Base-by-base conservation (phyloP, 2,888 invertebrate genomes). In the Ormyrus nitidulus region DNA sequence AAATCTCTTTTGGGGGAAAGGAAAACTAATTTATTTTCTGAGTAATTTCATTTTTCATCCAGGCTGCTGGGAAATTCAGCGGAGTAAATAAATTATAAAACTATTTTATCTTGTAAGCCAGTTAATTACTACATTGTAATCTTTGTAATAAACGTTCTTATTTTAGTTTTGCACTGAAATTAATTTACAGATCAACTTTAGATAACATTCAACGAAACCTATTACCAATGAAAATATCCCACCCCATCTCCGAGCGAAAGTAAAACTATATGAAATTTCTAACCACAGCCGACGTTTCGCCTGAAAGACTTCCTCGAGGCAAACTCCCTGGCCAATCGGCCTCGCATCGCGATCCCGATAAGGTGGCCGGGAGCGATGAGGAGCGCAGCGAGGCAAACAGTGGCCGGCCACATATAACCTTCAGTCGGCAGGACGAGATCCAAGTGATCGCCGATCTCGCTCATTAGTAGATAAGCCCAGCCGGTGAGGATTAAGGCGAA, bases 321-420 rank as follows among this genome's bases (percentile, higher is more conserved):
- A 5, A 81, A 48, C 11, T 64, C 53, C 53, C 54, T 34, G 48
- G 9, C 54, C 8, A 80, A 11, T 9, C 34, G 11, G 5, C 53
- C n/a, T 59, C 74, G 11, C 6, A 81, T n/a, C 0, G 7, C 54
- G 7, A 83, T 3, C 0, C 83, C 86, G 10, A 84, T 65, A 9
- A 83, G 5, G 70, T 86, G 84, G 6, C 82, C 84, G 2, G 85
- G 85, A 3, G 81, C 72, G 49, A 83, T 82, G 34, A 83, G 53
- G 6, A 85, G 6, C 0, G 62, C 82, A 2, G 82, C 78, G 5
- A 82, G 70, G 46, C 83, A 51, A 19, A 84, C 81, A 54, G 83
- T 76, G 9, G 70, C 81, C 13, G 84, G 77, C 85, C 85, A 84
- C 0, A 83, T 79, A 72, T 84, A 80, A 10, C 84, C 85, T 72